Evolutionary conservation across 2,113 vertebrate species (phyloP).

Genomic region (Xerus inauris): DNA sequence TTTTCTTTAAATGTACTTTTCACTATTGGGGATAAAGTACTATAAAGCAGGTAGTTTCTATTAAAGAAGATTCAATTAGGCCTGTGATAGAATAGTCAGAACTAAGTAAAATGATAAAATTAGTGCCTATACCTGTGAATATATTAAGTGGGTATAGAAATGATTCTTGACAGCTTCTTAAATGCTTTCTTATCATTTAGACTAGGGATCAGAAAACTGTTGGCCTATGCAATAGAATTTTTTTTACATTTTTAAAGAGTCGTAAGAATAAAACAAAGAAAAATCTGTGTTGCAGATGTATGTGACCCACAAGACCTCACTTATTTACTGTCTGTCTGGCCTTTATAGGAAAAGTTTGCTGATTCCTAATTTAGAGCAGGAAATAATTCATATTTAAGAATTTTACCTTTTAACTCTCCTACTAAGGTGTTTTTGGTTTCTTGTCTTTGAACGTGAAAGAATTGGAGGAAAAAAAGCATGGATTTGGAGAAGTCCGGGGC

Average conservation of each 20-base stretch:
- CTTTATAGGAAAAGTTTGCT: background rate
- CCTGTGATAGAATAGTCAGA: slow-evolving; percentile 19
- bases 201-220: background rate
- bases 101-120: slow-evolving; percentile 35
- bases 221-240: background rate
- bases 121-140: background rate
- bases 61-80: slow-evolving; percentile 1
- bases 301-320: background rate
- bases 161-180: background rate
- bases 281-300: background rate
- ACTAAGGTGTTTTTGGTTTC: too few relatives aligned
- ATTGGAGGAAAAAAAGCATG: too few relatives aligned
- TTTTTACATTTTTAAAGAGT: slow-evolving; percentile 23
- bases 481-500: too few relatives aligned
- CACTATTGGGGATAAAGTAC: background rate
- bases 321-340: background rate
- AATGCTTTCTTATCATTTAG: background rate
- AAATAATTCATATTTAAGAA: slow-evolving; percentile 18
- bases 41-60: background rate
- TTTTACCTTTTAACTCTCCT: background rate
- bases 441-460: too few relatives aligned
- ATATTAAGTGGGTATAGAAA: background rate
- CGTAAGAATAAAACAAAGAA: background rate
- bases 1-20: background rate
- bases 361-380: background rate